A percentile compares a stretch with the other conserved stretches of the same genome.
Conservation (phyloP, 2,113 vertebrate species). For the Hydropotes inermis region DNA sequence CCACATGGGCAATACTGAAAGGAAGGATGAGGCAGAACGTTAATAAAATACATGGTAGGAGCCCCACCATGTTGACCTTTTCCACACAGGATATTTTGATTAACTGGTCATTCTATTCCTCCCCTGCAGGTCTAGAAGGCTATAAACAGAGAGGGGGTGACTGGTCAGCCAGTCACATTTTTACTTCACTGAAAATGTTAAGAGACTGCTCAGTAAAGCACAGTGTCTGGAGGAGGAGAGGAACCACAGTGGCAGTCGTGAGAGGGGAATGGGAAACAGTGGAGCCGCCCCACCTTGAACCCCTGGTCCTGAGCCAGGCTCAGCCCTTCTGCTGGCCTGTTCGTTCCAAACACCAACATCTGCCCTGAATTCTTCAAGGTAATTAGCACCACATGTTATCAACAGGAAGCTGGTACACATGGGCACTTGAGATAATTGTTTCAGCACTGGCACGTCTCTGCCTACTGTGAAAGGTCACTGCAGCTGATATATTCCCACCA, state of each 20-base stretch:
- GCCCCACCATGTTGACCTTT: constrained; percentile 73
- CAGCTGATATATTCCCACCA: constrained; percentile 46
- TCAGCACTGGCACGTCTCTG: constrained; percentile 75
- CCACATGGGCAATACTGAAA: constrained; percentile 27
- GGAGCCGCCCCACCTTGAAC: neutral
- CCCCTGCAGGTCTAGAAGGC: constrained; percentile 65
- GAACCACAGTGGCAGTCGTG: accelerated
- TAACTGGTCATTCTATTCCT: constrained; percentile 66
- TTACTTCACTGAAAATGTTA: constrained; percentile 51
- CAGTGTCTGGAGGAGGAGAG: neutral
- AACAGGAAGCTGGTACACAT: constrained; percentile 76
- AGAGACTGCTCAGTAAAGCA: constrained; percentile 6
- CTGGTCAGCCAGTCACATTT: constrained; percentile 45
- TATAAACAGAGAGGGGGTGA: constrained; percentile 41
- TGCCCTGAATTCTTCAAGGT: constrained; percentile 79
- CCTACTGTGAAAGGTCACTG: constrained; percentile 80
- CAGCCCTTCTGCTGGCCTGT: constrained; percentile 61
- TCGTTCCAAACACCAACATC: constrained; percentile 80
- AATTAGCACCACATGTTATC: constrained; percentile 82
- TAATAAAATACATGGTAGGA: constrained; percentile 70
- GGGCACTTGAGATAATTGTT: constrained; percentile 83
- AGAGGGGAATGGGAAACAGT: neutral
- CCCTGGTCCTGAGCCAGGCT: constrained; percentile 35
- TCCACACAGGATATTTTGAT: constrained; percentile 75
- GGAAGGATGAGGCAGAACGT: constrained; percentile 63